A percentile compares a stretch with the other conserved stretches of the same genome.
Conservation (phyloP, 2,888 invertebrate species). For the Synanthedon andrenaeformis region DNA sequence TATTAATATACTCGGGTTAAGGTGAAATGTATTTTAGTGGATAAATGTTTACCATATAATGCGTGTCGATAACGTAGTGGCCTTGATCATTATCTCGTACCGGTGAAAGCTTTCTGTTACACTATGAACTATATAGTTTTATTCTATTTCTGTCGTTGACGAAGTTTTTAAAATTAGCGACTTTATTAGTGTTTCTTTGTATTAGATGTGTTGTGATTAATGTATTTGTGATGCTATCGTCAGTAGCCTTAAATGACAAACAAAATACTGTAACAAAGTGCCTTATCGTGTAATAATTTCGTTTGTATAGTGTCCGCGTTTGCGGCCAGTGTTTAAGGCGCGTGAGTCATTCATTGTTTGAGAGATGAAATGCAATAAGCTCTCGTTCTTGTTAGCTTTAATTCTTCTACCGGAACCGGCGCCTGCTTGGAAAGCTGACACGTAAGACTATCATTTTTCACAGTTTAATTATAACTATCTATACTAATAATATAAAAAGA, state of each 20-base stretch:
- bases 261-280: conserved; percentile 48
- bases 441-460: conserved; percentile 5
- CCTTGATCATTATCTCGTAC: conserved; percentile 46
- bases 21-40: conserved; percentile 31
- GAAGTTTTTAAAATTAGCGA: conserved; percentile 2
- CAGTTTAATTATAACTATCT: neutral
- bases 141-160: conserved; percentile 7
- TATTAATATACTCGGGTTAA: conserved; percentile 31
- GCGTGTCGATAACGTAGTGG: conserved; percentile 43
- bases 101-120: conserved; percentile 32
- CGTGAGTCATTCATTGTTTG: conserved; percentile 43
- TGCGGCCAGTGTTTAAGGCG: conserved; percentile 13
- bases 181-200: conserved; percentile 5
- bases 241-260: conserved; percentile 32
- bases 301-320: conserved; percentile 19
- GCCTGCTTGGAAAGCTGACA: conserved; percentile 35
- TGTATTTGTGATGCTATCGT: conserved; percentile 11
- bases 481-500: too few species aligned
- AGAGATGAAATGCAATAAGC: conserved; percentile 41
- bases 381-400: conserved; percentile 35
- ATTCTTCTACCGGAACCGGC: conserved; percentile 42
- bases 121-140: conserved; percentile 9
- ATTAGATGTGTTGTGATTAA: conserved; percentile 1
- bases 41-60: conserved; percentile 24
- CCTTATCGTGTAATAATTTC: conserved; percentile 47